A percentile compares a stretch with the other conserved stretches of the same genome.
These are phyloP conservation scores for Syngnathus acus DNA, from an alignment of 2,797 vertebrate species.

Conservation along the genomic window DNA sequence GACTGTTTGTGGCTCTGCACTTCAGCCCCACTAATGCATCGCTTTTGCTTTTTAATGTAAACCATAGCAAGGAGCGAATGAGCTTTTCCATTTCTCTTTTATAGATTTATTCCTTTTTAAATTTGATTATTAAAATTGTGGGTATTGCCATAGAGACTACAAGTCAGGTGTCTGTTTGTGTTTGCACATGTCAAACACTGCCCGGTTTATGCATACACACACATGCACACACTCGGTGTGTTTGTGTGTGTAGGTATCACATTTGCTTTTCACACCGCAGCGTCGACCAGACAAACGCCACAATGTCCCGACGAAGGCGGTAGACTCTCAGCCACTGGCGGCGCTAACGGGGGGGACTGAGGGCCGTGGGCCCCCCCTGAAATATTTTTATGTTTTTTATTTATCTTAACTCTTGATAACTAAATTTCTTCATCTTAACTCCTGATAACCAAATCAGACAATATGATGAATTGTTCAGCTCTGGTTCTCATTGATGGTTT, in stretches of 20 bases:
- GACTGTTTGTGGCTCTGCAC: slow-evolving; percentile 19
- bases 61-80: too few relatives aligned
- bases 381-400: too few relatives aligned
- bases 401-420: too few relatives aligned
- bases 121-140: background rate
- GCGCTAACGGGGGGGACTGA: too few relatives aligned
- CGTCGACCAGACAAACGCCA: background rate
- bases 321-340: background rate
- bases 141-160: slow-evolving; percentile 20
- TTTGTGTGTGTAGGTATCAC: background rate
- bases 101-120: background rate
- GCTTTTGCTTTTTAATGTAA: too few relatives aligned
- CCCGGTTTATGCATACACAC: slow-evolving; percentile 6
- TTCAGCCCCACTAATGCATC: too few relatives aligned
- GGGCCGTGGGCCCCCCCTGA: too few relatives aligned
- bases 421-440: too few relatives aligned
- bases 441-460: too few relatives aligned
- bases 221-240: background rate
- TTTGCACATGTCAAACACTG: slow-evolving; percentile 13
- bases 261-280: slow-evolving; percentile 8
- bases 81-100: background rate
- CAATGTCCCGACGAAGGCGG: background rate
- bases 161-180: slow-evolving; percentile 34
- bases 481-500: background rate
- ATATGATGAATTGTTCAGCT: background rate